Base-by-base conservation (phyloP, 2,113 vertebrate species). In the Barnardius zonarius region DNA sequence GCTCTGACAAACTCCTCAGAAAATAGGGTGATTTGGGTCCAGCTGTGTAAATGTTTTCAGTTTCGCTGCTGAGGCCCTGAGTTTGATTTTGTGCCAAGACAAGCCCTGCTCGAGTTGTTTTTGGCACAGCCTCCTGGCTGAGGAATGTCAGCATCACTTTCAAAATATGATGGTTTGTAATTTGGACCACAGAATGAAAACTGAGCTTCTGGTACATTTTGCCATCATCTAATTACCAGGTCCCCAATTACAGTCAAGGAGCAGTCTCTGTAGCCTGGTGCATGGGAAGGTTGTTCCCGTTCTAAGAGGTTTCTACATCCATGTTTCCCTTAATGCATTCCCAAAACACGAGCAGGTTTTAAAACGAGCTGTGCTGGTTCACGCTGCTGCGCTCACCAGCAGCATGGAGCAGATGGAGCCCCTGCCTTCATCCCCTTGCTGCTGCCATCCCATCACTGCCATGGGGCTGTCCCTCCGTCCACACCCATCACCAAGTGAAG, bases 1-100 rank as follows among this genome's bases (percentile, higher is more conserved):
- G 94, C 88, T 95, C 97, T 96, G 97, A 97, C 97, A 96, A 95
- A 95, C 96, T 97, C 98, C 97, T 97, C 96, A 97, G 98, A 97
- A 98, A 97, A 97, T 90, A 95, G 96, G 98, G 98, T 97, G 98
- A 97, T 98, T 98, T 98, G 97, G 98, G 98, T 98, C 98, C 99
- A 99, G 99, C 99, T 99, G 99, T 99, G 99, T 99, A 99, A 99
- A 99, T 99, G 99, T 99, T 99, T 99, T 99, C 98, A 98, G 98
- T 99, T 99, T 98, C 98, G 97, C 98, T 98, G 98, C 98, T 98
- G 99, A 98, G 98, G 98, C 98, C 97, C 95, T 88, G 97, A 96
- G 97, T 98, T 99, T 99, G 99, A 99, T 98, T 98, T 52, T 3
- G 73, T 44, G 99, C 99, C 99, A 99, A 99, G 98, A 99, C 98